phyloP scores from a whole-genome alignment of 2,888 invertebrate genomes.

The Drosophila percnosoma region DNA sequence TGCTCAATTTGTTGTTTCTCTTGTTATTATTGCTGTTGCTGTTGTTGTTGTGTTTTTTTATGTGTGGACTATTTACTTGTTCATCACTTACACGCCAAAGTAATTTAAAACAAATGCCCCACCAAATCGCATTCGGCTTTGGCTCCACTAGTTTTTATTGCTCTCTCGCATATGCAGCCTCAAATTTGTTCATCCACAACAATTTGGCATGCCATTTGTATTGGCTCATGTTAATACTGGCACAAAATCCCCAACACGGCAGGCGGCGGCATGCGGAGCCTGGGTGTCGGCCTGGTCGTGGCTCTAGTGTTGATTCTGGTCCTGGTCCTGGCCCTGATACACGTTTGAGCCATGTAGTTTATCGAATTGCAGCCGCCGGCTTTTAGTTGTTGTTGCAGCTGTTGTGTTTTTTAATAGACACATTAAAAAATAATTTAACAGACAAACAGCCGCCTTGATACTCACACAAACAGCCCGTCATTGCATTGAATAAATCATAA shows the following conservation, averaged over 20 bases:
- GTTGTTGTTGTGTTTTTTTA: slow-evolving; percentile 28
- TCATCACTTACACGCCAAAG: slow-evolving; percentile 81
- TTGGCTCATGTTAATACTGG: slow-evolving; percentile 78
- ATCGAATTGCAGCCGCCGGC: slow-evolving; percentile 51
- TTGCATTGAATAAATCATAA: slow-evolving; percentile 79
- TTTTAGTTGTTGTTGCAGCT: slow-evolving; percentile 64
- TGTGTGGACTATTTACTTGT: slow-evolving; percentile 64
- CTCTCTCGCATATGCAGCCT: slow-evolving; percentile 57
- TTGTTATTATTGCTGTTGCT: slow-evolving; percentile 26
- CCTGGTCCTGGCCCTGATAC: slow-evolving; percentile 7
- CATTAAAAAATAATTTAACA: slow-evolving; percentile 78
- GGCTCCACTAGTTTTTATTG: slow-evolving; percentile 68
- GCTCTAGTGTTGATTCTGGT: neutral
- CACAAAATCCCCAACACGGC: slow-evolving; percentile 71
- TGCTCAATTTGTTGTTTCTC: slow-evolving; percentile 63
- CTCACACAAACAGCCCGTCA: slow-evolving; percentile 53
- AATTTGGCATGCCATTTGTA: slow-evolving; percentile 82
- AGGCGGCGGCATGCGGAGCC: slow-evolving; percentile 38
- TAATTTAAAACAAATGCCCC: slow-evolving; percentile 80
- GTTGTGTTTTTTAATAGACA: slow-evolving; percentile 80
- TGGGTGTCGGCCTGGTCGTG: neutral
- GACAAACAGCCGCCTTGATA: slow-evolving; percentile 63
- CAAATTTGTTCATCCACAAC: slow-evolving; percentile 75
- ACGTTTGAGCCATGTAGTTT: slow-evolving; percentile 37
- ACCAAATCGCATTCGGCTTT: slow-evolving; percentile 76